A percentile compares a stretch with the other conserved stretches of the same genome.
These are phyloP conservation scores for Notolabrus celidotus DNA, from an alignment of 2,797 vertebrate species.

Conservation along the genomic window DNA sequence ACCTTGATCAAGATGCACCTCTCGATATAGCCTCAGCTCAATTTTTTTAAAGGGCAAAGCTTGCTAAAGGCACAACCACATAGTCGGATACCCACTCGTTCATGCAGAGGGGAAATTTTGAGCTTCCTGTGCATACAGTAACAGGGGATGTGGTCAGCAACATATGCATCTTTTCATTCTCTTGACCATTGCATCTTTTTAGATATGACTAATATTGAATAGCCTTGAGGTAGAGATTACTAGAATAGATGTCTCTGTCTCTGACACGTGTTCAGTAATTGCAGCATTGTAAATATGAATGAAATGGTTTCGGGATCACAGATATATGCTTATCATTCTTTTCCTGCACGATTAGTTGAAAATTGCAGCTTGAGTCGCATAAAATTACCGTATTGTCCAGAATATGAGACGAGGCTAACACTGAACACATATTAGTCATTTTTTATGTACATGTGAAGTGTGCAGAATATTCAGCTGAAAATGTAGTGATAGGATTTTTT, in stretches of 20 bases:
- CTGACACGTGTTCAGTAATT: constrained; percentile 27
- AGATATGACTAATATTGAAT: constrained; percentile 18
- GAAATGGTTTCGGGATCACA: constrained; percentile 5
- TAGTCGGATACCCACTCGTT: not conserved
- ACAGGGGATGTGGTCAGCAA: constrained; percentile 13
- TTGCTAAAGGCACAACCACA: constrained; percentile 1
- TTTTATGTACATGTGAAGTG: too few relatives aligned
- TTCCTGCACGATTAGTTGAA: not conserved
- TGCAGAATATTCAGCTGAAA: too few relatives aligned
- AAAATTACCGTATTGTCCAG: too few relatives aligned
- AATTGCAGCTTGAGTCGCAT: too few relatives aligned
- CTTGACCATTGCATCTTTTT: constrained; percentile 28
- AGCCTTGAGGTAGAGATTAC: constrained; percentile 46
- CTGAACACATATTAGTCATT: too few relatives aligned
- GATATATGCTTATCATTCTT: constrained; percentile 1
- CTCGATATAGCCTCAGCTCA: not conserved
- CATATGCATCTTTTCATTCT: constrained; percentile 39
- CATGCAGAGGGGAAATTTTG: constrained; percentile 10
- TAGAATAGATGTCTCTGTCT: constrained; percentile 39
- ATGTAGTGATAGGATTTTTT: too few relatives aligned
- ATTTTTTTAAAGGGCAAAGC: not conserved
- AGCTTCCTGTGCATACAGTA: constrained; percentile 16
- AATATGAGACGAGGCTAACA: too few relatives aligned
- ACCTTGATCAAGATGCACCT: not conserved
- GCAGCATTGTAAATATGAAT: constrained; percentile 21